A percentile compares a stretch with the other conserved stretches of the same genome.
phyloP scores from a whole-genome alignment of 2,888 invertebrate genomes.

The Dioctria rufipes region DNA sequence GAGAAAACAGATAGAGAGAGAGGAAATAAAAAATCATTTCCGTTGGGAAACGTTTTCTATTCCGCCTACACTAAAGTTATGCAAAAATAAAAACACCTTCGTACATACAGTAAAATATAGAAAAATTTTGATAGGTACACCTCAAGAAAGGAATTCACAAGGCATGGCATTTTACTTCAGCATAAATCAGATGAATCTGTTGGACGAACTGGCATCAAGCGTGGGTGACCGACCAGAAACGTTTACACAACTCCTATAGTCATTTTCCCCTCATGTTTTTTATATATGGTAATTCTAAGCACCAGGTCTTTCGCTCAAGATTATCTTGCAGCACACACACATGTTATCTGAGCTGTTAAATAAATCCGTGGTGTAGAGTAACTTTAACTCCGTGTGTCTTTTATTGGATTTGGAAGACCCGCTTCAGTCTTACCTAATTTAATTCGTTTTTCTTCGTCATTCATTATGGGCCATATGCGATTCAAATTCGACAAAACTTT shows the following conservation, averaged over 20 bases:
- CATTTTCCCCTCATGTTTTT: slow-evolving; percentile 25
- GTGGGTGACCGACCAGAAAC: slow-evolving; percentile 23
- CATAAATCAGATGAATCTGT: slow-evolving; percentile 45
- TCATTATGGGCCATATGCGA: background rate
- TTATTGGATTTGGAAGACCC: background rate
- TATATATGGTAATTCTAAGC: slow-evolving; percentile 28
- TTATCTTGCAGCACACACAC: background rate
- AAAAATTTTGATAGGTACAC: slow-evolving; percentile 25
- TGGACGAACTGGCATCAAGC: slow-evolving; percentile 33
- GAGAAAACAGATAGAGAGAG: slow-evolving; percentile 1
- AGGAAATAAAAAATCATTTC: slow-evolving; percentile 28
- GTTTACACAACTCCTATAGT: slow-evolving; percentile 39
- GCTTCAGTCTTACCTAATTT: background rate
- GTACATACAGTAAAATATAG: slow-evolving; percentile 13
- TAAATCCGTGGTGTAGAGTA: background rate
- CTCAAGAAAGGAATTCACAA: slow-evolving; percentile 38
- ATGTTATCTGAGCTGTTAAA: background rate
- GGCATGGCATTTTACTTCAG: slow-evolving; percentile 29
- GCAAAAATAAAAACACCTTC: slow-evolving; percentile 42
- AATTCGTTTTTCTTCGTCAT: background rate
- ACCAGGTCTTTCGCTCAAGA: slow-evolving; percentile 20
- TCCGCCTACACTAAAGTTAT: slow-evolving; percentile 26
- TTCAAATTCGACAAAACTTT: background rate
- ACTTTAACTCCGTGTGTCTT: background rate
- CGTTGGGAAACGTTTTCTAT: slow-evolving; percentile 41